These are phyloP conservation scores for Ramazzottius varieornatus DNA, from an alignment of 2,888 invertebrate species.

Conservation along the genomic window DNA sequence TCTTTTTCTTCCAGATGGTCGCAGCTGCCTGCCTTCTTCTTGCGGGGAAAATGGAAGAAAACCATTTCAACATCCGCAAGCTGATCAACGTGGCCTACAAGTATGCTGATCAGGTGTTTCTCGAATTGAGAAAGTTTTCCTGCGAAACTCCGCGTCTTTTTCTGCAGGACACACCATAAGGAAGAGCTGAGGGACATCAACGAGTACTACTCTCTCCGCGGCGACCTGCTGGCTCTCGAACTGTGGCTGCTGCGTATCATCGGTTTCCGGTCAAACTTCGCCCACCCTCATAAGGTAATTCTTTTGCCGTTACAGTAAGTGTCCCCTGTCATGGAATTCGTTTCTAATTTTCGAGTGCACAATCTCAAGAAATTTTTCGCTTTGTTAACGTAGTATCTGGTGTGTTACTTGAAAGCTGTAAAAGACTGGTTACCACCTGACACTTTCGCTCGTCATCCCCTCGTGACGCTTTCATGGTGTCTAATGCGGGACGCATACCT, in stretches of 20 bases:
- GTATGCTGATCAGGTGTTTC: not conserved
- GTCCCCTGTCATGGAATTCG: too few species aligned
- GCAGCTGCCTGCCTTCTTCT: not conserved
- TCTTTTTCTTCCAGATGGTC: not conserved
- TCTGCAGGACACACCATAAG: not conserved
- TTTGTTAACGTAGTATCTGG: not conserved
- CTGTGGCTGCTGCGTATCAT: not conserved
- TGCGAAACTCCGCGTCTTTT: not conserved
- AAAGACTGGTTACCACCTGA: not conserved
- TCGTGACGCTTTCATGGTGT: not conserved
- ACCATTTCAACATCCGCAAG: not conserved
- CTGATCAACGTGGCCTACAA: constrained; percentile 2
- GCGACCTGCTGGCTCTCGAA: not conserved
- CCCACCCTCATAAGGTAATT: not conserved
- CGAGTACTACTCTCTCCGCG: not conserved
- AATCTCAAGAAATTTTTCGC: not conserved
- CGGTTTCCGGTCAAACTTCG: not conserved
- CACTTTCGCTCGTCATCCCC: not conserved
- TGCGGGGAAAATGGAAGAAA: not conserved
- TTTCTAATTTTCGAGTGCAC: not conserved
- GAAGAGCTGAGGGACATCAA: not conserved
- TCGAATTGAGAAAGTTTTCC: not conserved
- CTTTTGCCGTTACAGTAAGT: not conserved
- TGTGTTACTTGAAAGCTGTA: not conserved
- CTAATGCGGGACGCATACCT: not conserved